Conservation (phyloP, 2,113 vertebrate genomes). For the Emydura subglobosa region DNA sequence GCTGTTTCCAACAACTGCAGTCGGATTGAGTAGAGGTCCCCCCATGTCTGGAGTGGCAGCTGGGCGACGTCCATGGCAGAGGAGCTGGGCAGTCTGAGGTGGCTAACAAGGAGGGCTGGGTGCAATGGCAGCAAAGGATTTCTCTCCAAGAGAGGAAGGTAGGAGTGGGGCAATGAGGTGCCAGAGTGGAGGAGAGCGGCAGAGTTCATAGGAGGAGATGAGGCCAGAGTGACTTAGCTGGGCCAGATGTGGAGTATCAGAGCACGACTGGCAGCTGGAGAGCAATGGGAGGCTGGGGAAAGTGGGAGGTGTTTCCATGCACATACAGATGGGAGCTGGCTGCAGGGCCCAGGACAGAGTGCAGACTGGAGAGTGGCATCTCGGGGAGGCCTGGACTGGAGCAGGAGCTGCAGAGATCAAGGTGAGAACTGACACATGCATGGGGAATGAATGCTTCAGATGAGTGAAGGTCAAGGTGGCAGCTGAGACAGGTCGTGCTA, state of each 20-base stretch:
- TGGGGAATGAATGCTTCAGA: conserved; percentile 19
- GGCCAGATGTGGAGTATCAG: background rate
- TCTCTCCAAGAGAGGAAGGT: background rate
- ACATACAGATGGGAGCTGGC: background rate
- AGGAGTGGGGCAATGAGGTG: no score
- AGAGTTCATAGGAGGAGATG: background rate
- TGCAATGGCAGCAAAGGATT: no score
- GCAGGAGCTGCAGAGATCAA: background rate
- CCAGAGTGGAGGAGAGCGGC: background rate
- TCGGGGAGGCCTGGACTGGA: background rate
- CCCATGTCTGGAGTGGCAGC: background rate
- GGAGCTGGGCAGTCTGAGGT: no score
- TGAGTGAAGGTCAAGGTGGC: conserved; percentile 16
- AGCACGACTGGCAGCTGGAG: background rate
- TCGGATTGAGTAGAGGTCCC: background rate
- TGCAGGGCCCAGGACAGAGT: accelerated
- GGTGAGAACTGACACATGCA: background rate
- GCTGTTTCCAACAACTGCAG: no score
- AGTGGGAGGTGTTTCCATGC: background rate
- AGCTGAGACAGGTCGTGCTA: background rate
- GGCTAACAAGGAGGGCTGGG: no score
- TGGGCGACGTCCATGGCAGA: no score
- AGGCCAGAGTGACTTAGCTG: background rate
- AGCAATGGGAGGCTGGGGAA: background rate
- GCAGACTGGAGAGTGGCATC: background rate